phyloP scores from a whole-genome alignment of 1,140 invertebrate species.

The Streblospio benedicti region DNA sequence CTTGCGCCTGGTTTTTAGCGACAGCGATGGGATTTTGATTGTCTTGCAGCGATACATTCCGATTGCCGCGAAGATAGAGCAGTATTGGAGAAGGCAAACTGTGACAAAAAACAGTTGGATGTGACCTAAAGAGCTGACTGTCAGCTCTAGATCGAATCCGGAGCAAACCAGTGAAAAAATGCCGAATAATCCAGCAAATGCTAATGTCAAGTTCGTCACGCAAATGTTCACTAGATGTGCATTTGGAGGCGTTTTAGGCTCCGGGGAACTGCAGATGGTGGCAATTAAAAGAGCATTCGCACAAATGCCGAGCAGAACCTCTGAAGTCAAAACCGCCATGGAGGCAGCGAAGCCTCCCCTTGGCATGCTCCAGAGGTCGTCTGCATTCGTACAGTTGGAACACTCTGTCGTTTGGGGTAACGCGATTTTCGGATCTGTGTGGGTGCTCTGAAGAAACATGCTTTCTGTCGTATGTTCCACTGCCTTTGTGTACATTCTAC shows the following conservation, averaged over 20 bases:
- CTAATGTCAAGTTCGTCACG: slow-evolving; percentile 27
- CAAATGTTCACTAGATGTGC: slow-evolving; percentile 33
- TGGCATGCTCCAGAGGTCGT: slow-evolving; percentile 2
- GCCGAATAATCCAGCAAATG: slow-evolving; percentile 24
- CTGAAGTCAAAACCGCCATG: neutral
- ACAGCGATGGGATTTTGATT: slow-evolving; percentile 23
- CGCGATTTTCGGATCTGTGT: no score
- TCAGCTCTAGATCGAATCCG: slow-evolving; percentile 3
- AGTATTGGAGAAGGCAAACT: slow-evolving; percentile 28
- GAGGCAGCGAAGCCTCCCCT: neutral
- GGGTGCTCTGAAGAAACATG: no score
- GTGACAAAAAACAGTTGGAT: slow-evolving; percentile 27
- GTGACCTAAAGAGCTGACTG: slow-evolving; percentile 14
- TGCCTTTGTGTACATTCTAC: no score
- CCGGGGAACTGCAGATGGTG: slow-evolving; percentile 27
- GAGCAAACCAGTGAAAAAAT: slow-evolving; percentile 18
- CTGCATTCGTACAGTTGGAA: neutral
- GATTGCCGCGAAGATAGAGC: slow-evolving; percentile 31
- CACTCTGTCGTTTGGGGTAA: no score
- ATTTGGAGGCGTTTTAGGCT: slow-evolving; percentile 29
- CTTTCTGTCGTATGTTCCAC: no score
- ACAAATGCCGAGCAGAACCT: slow-evolving; percentile 11
- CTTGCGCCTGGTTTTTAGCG: slow-evolving; percentile 19
- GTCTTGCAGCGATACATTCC: slow-evolving; percentile 28
- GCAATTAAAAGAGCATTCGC: slow-evolving; percentile 25